Evolutionary conservation across 1,140 invertebrate genomes (phyloP).

Genomic region (Rhopalosiphum maidis): DNA sequence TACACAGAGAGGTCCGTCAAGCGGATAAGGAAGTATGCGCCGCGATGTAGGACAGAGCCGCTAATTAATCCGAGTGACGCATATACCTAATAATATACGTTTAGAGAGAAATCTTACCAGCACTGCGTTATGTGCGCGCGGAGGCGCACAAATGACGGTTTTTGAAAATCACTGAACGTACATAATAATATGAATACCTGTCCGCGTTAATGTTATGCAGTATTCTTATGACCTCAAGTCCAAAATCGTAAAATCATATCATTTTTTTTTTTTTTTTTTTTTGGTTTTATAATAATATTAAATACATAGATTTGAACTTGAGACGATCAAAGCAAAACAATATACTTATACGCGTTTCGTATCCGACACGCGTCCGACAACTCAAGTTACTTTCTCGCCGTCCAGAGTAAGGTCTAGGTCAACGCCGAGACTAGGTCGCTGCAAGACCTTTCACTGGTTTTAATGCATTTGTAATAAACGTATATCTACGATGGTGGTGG

Average conservation of each 20-base stretch:
- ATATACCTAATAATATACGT: not conserved
- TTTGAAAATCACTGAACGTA: not conserved
- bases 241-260: not conserved
- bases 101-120: too few species aligned
- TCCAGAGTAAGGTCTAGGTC: slow-evolving; percentile 47
- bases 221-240: not conserved
- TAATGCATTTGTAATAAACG: not conserved
- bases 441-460: slow-evolving; percentile 45
- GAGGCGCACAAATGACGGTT: not conserved
- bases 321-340: not conserved
- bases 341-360: not conserved
- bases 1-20: not conserved
- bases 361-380: not conserved
- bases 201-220: not conserved
- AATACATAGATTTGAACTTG: not conserved
- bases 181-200: too few species aligned
- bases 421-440: slow-evolving; percentile 24
- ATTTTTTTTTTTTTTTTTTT: not conserved
- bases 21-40: not conserved
- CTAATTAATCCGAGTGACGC: not conserved
- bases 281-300: not conserved
- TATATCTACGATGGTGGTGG: not conserved
- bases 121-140: not conserved
- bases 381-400: slow-evolving; percentile 47
- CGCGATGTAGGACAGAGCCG: not conserved